Percentiles rank a stretch among this genome's conserved stretches.
Evolutionary conservation across 2,888 invertebrate genomes (phyloP).

Genomic region (Acronicta psi): DNA sequence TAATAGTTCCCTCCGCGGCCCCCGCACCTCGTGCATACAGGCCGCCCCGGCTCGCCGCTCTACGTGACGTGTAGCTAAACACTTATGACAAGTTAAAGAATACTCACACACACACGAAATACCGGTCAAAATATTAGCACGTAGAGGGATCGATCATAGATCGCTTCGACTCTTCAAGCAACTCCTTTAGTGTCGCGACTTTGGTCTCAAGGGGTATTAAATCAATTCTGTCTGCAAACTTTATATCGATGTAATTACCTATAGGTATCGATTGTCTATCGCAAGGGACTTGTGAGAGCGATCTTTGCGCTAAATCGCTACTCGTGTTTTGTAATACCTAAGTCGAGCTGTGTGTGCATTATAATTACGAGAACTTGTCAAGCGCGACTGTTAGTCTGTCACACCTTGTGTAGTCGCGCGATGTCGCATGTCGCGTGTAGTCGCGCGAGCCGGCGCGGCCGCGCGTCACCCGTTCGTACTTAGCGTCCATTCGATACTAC

Average conservation of each 20-base stretch:
- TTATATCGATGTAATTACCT: not conserved
- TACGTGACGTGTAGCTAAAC: conserved; percentile 23
- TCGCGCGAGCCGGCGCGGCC: conserved; percentile 35
- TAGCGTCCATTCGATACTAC: conserved; percentile 80
- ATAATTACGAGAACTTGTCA: not conserved
- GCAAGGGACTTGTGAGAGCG: not conserved
- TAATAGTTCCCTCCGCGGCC: conserved; percentile 43
- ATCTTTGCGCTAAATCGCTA: not conserved
- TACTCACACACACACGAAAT: not conserved
- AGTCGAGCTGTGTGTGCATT: not conserved
- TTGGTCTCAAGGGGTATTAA: not conserved
- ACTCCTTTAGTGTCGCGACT: not conserved
- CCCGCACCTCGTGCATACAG: conserved; percentile 66
- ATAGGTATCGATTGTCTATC: not conserved
- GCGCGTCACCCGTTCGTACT: conserved; percentile 31
- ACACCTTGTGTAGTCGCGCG: not conserved
- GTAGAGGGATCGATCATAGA: not conserved
- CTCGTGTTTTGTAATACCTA: too few species aligned
- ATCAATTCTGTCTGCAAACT: not conserved
- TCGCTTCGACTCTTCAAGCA: not conserved
- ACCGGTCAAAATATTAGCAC: not conserved
- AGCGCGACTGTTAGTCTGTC: not conserved
- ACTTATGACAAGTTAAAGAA: not conserved
- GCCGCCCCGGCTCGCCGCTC: conserved; percentile 50
- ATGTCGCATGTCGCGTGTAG: not conserved